Percentiles rank a stretch among this genome's conserved stretches.
These are phyloP conservation scores for Ctenopoma kingsleyae DNA, from an alignment of 2,797 vertebrate species.

Conservation along the genomic window DNA sequence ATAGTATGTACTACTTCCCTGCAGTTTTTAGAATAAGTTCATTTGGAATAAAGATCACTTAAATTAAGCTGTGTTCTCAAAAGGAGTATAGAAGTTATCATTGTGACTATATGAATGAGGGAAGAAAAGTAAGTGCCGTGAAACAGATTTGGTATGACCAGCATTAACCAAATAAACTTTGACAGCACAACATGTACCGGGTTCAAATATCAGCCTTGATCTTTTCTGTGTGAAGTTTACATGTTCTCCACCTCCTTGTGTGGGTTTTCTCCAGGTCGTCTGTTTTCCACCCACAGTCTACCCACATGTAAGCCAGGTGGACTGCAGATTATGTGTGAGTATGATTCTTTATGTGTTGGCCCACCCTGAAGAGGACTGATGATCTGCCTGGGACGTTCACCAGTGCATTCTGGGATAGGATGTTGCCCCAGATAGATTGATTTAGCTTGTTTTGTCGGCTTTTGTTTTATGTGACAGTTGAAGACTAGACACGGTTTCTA, in stretches of 20 bases:
- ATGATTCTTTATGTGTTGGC: slow-evolving; percentile 21
- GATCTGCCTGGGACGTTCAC: slow-evolving; percentile 58
- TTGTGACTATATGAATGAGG: not conserved
- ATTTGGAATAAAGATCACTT: not conserved
- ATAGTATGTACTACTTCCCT: not conserved
- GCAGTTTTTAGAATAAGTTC: not conserved
- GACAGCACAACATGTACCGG: slow-evolving; percentile 47
- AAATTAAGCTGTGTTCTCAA: not conserved
- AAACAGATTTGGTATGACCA: slow-evolving; percentile 49
- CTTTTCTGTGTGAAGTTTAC: slow-evolving; percentile 69
- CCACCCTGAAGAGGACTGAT: slow-evolving; percentile 52
- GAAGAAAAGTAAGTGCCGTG: slow-evolving; percentile 11
- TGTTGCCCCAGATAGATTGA: slow-evolving; percentile 26
- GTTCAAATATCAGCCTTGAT: slow-evolving; percentile 64
- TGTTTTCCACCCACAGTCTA: slow-evolving; percentile 71
- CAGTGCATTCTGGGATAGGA: slow-evolving; percentile 50
- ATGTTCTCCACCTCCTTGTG: slow-evolving; percentile 60
- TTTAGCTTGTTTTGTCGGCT: slow-evolving; percentile 33
- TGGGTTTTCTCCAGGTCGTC: slow-evolving; percentile 59
- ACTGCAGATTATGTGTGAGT: slow-evolving; percentile 56
- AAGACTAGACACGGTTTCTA: slow-evolving; percentile 50
- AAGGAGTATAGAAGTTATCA: not conserved
- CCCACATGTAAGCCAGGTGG: slow-evolving; percentile 72
- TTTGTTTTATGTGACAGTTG: slow-evolving; percentile 48
- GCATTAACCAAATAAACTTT: slow-evolving; percentile 62